Conservation (phyloP, 2,797 vertebrate genomes). For the Macropodus opercularis region DNA sequence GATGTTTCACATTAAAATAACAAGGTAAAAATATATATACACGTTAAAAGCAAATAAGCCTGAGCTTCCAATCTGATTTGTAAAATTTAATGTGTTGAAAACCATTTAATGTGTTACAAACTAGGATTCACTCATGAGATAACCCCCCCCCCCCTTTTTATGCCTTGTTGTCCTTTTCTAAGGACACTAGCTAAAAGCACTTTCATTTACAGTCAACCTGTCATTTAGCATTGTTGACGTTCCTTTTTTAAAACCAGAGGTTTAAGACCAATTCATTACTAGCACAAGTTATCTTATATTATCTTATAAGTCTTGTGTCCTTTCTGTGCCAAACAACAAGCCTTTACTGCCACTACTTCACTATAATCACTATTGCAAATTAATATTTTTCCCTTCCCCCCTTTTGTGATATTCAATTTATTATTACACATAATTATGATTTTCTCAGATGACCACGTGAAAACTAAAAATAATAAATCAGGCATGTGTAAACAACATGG, state of each 20-base stretch:
- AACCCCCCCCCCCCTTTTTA: not conserved
- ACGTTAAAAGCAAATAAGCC: not conserved
- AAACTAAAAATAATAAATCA: constrained; percentile 3
- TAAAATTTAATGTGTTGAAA: not conserved
- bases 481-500: constrained; percentile 34
- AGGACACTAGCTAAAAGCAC: not conserved
- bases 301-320: too few relatives aligned
- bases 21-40: not conserved
- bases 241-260: constrained; percentile 8
- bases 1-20: constrained; percentile 18
- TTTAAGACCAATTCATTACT: not conserved
- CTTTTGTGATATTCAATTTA: not conserved
- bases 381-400: not conserved
- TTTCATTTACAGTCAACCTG: not conserved
- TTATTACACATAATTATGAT: not conserved
- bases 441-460: not conserved
- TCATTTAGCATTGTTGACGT: not conserved
- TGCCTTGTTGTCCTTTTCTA: not conserved
- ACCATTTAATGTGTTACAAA: not conserved
- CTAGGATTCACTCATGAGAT: not conserved
- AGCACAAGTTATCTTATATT: too few relatives aligned
- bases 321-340: not conserved
- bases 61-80: not conserved
- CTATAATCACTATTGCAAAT: not conserved
- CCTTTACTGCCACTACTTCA: not conserved